Conservation (phyloP, 2,797 vertebrate genomes). For the Galagoides demidoff region DNA sequence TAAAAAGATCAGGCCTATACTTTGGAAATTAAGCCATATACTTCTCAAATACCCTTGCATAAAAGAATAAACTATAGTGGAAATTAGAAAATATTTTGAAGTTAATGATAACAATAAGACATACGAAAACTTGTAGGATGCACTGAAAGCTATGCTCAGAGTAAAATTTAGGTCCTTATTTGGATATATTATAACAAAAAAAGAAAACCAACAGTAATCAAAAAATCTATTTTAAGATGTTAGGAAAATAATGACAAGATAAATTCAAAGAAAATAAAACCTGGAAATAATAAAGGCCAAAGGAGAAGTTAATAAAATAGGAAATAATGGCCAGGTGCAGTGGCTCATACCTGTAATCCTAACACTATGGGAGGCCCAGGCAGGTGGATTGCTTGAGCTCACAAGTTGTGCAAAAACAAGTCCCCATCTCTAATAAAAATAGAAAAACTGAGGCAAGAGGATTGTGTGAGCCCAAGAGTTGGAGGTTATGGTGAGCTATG, state of each 20-base stretch:
- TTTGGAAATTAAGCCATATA: background rate
- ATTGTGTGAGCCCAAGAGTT: too few relatives aligned
- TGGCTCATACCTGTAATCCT: too few relatives aligned
- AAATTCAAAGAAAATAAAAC: background rate
- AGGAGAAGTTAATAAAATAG: background rate
- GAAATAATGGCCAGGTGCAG: background rate
- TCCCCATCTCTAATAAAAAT: too few relatives aligned
- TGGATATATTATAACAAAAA: background rate
- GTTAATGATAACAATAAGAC: background rate
- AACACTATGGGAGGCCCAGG: too few relatives aligned
- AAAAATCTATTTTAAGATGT: background rate
- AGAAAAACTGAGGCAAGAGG: too few relatives aligned
- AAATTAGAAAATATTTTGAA: background rate
- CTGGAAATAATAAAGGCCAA: background rate
- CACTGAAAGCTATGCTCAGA: background rate
- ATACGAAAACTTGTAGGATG: background rate
- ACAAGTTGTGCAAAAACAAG: too few relatives aligned
- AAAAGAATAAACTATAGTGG: background rate
- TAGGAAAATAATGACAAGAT: background rate
- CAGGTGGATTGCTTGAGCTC: too few relatives aligned
- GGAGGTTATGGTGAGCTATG: too few relatives aligned
- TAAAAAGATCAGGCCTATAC: background rate
- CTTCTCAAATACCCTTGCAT: background rate
- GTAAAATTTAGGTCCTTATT: background rate
- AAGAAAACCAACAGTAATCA: background rate